phyloP scores from a whole-genome alignment of 1,140 invertebrate species.

The Drosophila pachea region DNA sequence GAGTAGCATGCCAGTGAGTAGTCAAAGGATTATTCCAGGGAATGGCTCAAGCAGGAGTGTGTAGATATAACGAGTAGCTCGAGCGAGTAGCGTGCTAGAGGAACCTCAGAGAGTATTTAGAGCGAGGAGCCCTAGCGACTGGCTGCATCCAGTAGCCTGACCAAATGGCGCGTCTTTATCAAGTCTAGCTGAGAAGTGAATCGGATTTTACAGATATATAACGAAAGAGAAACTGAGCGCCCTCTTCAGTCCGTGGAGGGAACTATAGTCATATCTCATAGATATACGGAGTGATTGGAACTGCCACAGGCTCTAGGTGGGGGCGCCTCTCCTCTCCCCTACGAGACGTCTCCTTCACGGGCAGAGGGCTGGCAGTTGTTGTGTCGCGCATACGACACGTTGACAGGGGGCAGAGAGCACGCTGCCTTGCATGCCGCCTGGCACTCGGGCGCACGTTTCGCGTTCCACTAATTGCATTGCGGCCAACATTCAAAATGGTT shows the following conservation, averaged over 20 bases:
- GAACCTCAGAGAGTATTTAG: not conserved
- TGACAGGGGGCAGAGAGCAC: slow-evolving; percentile 20
- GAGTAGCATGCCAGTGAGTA: no score
- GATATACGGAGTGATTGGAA: no score
- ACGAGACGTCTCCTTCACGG: not conserved
- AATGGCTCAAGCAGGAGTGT: not conserved
- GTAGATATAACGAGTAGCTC: not conserved
- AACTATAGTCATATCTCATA: no score
- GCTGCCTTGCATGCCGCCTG: slow-evolving; percentile 37
- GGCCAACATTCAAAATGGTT: slow-evolving; percentile 60
- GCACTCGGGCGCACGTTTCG: slow-evolving; percentile 17
- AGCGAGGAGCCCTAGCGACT: not conserved
- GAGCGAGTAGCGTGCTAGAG: not conserved
- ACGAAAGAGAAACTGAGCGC: not conserved
- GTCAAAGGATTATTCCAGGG: not conserved
- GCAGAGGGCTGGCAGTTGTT: not conserved
- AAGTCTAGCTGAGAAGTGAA: no score
- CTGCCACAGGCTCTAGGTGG: no score
- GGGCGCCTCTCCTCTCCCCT: no score
- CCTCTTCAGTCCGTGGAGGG: no score
- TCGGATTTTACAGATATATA: no score
- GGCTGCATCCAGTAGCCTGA: not conserved
- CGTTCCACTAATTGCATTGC: slow-evolving; percentile 64
- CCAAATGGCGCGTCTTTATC: no score
- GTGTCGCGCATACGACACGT: slow-evolving; percentile 53